Conservation (phyloP, 2,797 vertebrate species). For the Falco peregrinus region DNA sequence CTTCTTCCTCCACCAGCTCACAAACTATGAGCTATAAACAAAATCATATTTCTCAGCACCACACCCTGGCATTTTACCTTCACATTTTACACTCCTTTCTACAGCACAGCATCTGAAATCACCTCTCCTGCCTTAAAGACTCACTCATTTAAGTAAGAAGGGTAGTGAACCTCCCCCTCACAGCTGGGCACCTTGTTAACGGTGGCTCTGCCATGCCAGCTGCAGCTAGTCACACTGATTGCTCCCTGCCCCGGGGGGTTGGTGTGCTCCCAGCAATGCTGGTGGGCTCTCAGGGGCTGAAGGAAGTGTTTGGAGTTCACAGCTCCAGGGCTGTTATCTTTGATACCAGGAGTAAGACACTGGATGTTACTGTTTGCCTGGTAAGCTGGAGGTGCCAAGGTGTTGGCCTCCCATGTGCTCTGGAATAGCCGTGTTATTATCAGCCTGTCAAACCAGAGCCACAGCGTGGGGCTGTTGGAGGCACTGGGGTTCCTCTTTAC, state of each 20-base stretch:
- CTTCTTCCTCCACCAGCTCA: background rate
- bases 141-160: background rate
- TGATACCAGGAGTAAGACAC: background rate
- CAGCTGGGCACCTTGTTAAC: background rate
- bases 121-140: background rate
- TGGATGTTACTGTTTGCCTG: background rate
- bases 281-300: background rate
- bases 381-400: background rate
- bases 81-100: background rate
- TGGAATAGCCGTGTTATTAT: background rate
- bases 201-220: background rate
- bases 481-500: background rate
- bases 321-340: background rate
- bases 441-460: background rate
- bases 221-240: background rate
- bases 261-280: background rate
- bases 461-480: accelerated
- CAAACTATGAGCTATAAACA: background rate
- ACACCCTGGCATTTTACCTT: background rate
- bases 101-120: background rate
- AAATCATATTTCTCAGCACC: background rate
- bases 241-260: accelerated
- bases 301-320: background rate
- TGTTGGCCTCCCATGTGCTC: accelerated
- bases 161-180: accelerated